Evolutionary conservation across 2,113 vertebrate species (phyloP).

Genomic region (Scopus umbretta): DNA sequence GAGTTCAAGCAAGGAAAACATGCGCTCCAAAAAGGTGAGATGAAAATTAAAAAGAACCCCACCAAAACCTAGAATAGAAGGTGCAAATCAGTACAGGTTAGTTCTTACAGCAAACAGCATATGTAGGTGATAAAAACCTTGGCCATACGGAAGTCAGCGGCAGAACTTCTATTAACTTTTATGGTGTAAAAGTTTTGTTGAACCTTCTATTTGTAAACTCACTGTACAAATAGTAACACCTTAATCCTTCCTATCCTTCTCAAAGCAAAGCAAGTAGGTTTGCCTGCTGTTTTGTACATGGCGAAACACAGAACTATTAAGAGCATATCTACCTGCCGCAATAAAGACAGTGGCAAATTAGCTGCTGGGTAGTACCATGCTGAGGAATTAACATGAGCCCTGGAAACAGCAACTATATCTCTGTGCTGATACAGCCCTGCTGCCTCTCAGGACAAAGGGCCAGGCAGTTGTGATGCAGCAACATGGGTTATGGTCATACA

Average conservation of each 20-base stretch:
- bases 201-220: background rate
- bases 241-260: background rate
- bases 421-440: background rate
- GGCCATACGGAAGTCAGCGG: background rate
- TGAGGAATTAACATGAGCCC: background rate
- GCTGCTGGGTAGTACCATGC: background rate
- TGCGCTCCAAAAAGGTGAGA: background rate
- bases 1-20: background rate
- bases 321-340: background rate
- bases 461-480: background rate
- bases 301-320: background rate
- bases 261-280: background rate
- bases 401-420: background rate
- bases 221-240: background rate
- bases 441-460: rapidly evolving
- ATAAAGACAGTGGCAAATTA: background rate
- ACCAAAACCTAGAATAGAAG: background rate
- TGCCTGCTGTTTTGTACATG: background rate
- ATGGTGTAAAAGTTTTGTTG: background rate
- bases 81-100: background rate
- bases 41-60: background rate
- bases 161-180: background rate
- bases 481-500: rapidly evolving
- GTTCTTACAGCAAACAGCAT: background rate
- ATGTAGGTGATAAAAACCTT: background rate